Conservation (phyloP, 30 jellyfish, hydroid and myxozoan genomes). For the Catostylus mosaicus region DNA sequence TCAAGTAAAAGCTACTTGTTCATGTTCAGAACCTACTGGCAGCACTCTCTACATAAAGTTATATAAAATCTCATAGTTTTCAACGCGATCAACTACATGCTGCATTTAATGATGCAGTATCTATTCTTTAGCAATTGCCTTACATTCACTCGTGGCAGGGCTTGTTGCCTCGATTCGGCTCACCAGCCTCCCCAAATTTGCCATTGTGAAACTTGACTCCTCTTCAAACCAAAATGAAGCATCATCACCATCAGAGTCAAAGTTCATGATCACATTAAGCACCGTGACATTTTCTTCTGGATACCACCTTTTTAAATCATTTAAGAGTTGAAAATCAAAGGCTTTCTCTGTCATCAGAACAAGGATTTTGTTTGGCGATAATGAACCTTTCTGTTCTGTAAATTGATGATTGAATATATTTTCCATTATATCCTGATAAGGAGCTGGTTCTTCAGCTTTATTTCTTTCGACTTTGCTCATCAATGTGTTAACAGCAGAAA, state of each 20-base stretch:
- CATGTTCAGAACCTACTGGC: too few species aligned
- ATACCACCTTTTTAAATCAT: slow-evolving; percentile 8
- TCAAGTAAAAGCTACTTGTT: too few species aligned
- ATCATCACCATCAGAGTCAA: slow-evolving; percentile 6
- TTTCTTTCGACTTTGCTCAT: slow-evolving; percentile 3
- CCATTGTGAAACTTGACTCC: slow-evolving; percentile 39
- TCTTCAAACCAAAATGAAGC: slow-evolving; percentile 2
- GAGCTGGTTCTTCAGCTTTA: background rate
- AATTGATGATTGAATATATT: slow-evolving; percentile 10
- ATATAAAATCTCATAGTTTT: too few species aligned
- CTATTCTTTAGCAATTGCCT: too few species aligned
- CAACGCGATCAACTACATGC: too few species aligned
- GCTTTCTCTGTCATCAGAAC: slow-evolving; percentile 26
- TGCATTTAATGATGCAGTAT: too few species aligned
- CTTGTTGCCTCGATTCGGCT: background rate
- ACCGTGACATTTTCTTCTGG: slow-evolving; percentile 38
- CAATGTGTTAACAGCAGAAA: background rate
- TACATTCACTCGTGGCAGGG: too few species aligned
- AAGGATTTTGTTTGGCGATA: slow-evolving; percentile 47
- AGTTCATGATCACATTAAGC: slow-evolving; percentile 27
- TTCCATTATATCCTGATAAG: background rate
- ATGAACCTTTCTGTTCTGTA: slow-evolving; percentile 27
- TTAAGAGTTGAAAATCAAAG: slow-evolving; percentile 23
- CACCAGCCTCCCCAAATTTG: slow-evolving; percentile 7
- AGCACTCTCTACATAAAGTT: too few species aligned